A percentile compares a stretch with the other conserved stretches of the same genome.
Conservation (phyloP, 2,113 vertebrate species). For the Larimichthys polyactis region DNA sequence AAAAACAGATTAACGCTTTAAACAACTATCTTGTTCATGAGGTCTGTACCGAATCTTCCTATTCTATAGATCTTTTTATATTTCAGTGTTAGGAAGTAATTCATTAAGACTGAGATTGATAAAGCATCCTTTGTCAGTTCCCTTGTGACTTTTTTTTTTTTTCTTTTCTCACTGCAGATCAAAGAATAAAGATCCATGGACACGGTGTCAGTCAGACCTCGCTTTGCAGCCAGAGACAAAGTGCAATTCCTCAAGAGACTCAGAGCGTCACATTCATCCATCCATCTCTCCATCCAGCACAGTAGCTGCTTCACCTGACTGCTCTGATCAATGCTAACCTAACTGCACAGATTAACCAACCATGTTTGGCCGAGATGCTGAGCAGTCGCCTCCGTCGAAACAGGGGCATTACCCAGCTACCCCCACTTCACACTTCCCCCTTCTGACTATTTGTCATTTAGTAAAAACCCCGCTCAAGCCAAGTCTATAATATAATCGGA, state of each 20-base stretch:
- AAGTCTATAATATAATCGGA: slow-evolving; percentile 3
- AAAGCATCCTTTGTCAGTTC: background rate
- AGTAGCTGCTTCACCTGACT: slow-evolving; percentile 29
- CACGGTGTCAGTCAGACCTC: slow-evolving; percentile 1
- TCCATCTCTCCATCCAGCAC: slow-evolving; percentile 23
- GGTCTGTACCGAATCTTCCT: too few relatives aligned
- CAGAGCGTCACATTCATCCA: slow-evolving; percentile 39
- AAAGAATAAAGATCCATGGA: slow-evolving; percentile 75
- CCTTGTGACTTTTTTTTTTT: background rate
- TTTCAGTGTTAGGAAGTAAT: background rate
- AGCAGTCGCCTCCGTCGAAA: background rate
- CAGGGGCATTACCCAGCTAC: background rate
- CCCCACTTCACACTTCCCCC: background rate
- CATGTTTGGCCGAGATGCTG: background rate
- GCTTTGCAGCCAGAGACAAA: slow-evolving; percentile 60
- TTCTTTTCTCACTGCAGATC: slow-evolving; percentile 71
- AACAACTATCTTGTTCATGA: background rate
- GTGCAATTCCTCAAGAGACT: slow-evolving; percentile 69
- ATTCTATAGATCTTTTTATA: background rate
- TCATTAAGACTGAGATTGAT: background rate
- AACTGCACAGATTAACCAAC: slow-evolving; percentile 9
- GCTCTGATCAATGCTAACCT: slow-evolving; percentile 36
- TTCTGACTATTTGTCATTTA: background rate
- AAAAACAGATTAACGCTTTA: background rate
- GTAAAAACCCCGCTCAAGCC: background rate